A percentile compares a stretch with the other conserved stretches of the same genome.
Conservation (phyloP, 1,140 invertebrate genomes). For the Globodera rostochiensis region DNA sequence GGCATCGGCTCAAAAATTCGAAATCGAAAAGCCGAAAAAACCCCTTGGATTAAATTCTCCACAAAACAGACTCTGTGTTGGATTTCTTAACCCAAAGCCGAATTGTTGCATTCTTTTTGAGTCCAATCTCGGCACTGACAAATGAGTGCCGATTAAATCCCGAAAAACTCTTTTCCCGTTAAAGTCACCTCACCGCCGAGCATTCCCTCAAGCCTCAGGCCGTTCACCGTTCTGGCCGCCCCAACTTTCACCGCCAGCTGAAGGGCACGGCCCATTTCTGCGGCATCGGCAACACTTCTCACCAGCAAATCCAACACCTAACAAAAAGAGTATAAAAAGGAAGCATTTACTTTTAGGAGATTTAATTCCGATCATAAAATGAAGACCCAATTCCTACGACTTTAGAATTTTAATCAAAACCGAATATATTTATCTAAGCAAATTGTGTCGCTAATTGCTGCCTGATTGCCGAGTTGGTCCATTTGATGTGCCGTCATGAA, state of each 20-base stretch:
- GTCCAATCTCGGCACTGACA: too few species aligned
- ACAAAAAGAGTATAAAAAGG: background rate
- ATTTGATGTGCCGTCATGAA: constrained; percentile 33
- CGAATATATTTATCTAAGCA: too few species aligned
- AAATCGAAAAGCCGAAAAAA: too few species aligned
- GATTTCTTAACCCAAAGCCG: too few species aligned
- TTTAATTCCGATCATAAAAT: background rate
- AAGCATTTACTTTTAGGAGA: background rate
- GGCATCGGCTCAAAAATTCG: too few species aligned
- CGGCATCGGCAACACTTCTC: constrained; percentile 33
- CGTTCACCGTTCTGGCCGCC: constrained; percentile 23
- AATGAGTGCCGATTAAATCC: too few species aligned
- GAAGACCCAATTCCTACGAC: too few species aligned
- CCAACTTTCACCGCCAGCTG: constrained; percentile 46
- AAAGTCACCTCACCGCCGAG: constrained; percentile 15
- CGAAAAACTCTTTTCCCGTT: too few species aligned
- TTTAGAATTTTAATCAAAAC: too few species aligned
- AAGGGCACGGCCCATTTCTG: constrained; percentile 28
- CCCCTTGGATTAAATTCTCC: too few species aligned
- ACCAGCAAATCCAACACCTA: constrained; percentile 45
- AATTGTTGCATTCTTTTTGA: too few species aligned
- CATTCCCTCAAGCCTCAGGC: constrained; percentile 19
- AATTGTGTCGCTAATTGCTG: background rate
- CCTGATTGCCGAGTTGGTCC: constrained; percentile 24
- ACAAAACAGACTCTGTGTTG: too few species aligned